phyloP scores from a whole-genome alignment of 1,140 invertebrate species.

The Carcinoscorpius rotundicauda region DNA sequence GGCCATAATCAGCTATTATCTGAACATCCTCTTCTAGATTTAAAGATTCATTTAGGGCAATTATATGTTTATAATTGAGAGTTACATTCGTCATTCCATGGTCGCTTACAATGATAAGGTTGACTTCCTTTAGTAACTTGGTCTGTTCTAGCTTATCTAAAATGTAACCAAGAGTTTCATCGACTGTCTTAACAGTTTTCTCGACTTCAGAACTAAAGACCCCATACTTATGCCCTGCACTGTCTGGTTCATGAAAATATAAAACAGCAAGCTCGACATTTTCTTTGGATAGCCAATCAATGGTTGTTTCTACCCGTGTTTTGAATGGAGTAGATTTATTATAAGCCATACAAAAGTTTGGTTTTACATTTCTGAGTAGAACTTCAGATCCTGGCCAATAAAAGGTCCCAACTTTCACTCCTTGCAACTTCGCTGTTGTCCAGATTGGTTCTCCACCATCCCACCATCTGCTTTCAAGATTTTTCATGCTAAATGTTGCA shows the following conservation, averaged over 20 bases:
- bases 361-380: constrained; percentile 25
- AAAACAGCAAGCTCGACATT: constrained; percentile 44
- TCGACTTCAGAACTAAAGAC: constrained; percentile 30
- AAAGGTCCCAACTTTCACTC: constrained; percentile 19
- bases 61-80: constrained; percentile 12
- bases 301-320: constrained; percentile 43
- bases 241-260: constrained; percentile 61
- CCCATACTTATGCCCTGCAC: constrained; percentile 35
- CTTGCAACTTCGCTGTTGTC: constrained; percentile 25
- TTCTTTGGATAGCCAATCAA: constrained; percentile 52
- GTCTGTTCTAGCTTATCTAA: constrained; percentile 4
- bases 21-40: constrained; percentile 16
- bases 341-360: constrained; percentile 24
- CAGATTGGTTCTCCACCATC: constrained; percentile 31
- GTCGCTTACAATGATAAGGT: constrained; percentile 31
- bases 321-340: constrained; percentile 40
- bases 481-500: constrained; percentile 27
- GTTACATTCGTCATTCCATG: constrained; percentile 25
- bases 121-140: constrained; percentile 13
- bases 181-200: constrained; percentile 16
- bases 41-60: constrained; percentile 20
- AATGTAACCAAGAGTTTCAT: constrained; percentile 9
- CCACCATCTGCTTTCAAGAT: constrained; percentile 27
- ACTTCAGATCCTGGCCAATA: constrained; percentile 29
- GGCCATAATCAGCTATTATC: constrained; percentile 19